Evolutionary conservation across 2,113 vertebrate species (phyloP), one percentile per base, ranked within the genome.

Genomic region (Mobula hypostoma): DNA sequence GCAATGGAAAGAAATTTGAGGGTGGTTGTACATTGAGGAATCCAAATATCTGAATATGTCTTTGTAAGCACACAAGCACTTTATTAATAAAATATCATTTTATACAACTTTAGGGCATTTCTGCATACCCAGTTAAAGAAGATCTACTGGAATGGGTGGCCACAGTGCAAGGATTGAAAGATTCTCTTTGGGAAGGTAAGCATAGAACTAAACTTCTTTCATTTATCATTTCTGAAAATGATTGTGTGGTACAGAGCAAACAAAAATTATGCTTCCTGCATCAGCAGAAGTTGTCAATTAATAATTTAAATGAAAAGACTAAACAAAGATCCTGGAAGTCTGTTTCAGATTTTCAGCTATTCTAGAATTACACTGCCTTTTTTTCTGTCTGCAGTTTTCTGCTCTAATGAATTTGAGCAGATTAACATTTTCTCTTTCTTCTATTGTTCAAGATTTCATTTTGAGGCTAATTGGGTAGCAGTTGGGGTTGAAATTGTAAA

Each of bases 181-280:
- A 96, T 87, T 95, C 96, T 36, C 24, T 95, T 15, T 97, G 95
- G 95, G 95, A 96, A 94, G 96, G 96, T 96, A 94, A 94, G 95
- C 95, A 70, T 27, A 21, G 7, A 74, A 24, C 17, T 72, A 40
- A 72, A 92, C 17, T 8, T 9, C 32, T 27, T 19, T 74, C 6
- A 90, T 74, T 48, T 24, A 91, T 40, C 19, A 72, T 92, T 92
- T 92, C 90, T 88, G 83, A 88, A 63, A 63, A 14, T 5, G 58
- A 58, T 63, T 63, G 12, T 63, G 6, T 88, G 4, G 27, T 88
- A 27, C 24, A 88, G 58, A 58, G 83, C 83, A 88, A 88, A 63
- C 72, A 88, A 88, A 15, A n/a, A 58, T 63, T 29, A 88, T 63
- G 11, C 12, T 17, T 87, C 63, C 58, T n/a, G 32, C 58, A 88